phyloP scores from a whole-genome alignment of 1,140 invertebrate species.

The Rhynchophorus ferrugineus region DNA sequence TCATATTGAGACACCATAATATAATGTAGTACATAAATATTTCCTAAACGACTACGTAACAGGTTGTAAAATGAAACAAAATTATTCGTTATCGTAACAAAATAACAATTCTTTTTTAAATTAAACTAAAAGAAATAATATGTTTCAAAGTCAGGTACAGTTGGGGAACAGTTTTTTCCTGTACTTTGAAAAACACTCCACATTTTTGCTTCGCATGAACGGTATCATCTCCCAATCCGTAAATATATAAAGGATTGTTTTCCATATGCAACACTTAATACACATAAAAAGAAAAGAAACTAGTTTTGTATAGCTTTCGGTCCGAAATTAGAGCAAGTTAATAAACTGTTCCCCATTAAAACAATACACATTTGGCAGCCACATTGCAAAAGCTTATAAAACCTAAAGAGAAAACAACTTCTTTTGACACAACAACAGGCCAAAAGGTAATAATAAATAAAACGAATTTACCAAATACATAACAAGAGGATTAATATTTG shows the following conservation, averaged over 20 bases:
- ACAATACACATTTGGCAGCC: neutral
- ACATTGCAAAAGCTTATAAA: slow-evolving; percentile 28
- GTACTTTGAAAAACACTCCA: slow-evolving; percentile 2
- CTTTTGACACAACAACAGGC: neutral
- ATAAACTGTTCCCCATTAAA: neutral
- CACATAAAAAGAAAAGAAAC: too few species aligned
- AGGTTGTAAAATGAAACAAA: slow-evolving; percentile 10
- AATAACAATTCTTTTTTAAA: slow-evolving; percentile 3
- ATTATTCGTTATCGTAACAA: slow-evolving; percentile 1
- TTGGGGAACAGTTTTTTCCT: slow-evolving; percentile 29
- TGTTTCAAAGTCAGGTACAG: slow-evolving; percentile 34
- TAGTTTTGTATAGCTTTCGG: too few species aligned
- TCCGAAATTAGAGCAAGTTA: too few species aligned
- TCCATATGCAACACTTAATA: too few species aligned
- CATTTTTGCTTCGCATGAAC: too few species aligned
- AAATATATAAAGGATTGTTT: too few species aligned
- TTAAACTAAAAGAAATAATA: slow-evolving; percentile 5
- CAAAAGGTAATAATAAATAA: slow-evolving; percentile 14
- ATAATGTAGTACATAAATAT: slow-evolving; percentile 25
- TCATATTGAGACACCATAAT: slow-evolving; percentile 28
- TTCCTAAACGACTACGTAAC: slow-evolving; percentile 20
- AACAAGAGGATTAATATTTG: slow-evolving; percentile 27
- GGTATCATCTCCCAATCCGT: too few species aligned
- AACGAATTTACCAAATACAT: slow-evolving; percentile 15
- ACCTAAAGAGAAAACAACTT: slow-evolving; percentile 24